Base-by-base conservation (phyloP, 2,888 invertebrate species). In the Piscicola geometra region DNA sequence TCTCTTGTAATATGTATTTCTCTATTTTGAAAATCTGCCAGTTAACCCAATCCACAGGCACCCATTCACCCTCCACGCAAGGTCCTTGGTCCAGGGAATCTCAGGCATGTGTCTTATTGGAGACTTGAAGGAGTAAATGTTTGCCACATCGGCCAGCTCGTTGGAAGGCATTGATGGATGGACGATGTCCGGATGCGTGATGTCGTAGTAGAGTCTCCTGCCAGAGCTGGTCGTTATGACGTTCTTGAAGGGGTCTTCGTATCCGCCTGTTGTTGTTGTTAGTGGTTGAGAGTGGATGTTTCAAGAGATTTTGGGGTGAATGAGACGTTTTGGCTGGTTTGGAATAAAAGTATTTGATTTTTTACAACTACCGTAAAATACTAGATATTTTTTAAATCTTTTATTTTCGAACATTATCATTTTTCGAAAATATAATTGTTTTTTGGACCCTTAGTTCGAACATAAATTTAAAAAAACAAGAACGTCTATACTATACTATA, bases 161-260 rank as follows among this genome's bases (percentile, higher is more conserved):
- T 78, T 77, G 15, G 78, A 78, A 78, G 77, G 78, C 78, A 79
- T 79, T 1, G 78, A 79, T 56, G 74, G 76, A 74, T 79, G 80
- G 75, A 80, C 80, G 77, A 79, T 80, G 69, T 80, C 78, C 0
- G 80, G 80, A 67, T 80, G 80, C 25, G 72, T 76, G 25, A 72
- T 52, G 75, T 80, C 80, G 56, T 80, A 79, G 75, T 79, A 76
- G 33, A 80, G 78, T 1, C 79, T 71, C 21, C 80, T 75, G 3
- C 80, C 79, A 47, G 76, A 71, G 15, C 75, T 71, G 36, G 75
- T 79, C 25, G 47, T 72, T 47, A 76, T 67, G 32, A 79, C 18
- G 64, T 77, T 64, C 60, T 75, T 77, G 77, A 78, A 79, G 3
- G 80, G 79, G 74, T 80, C 79, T 60, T 77, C 79, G 76, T 80